Evolutionary conservation across 2,797 vertebrate species (phyloP).

Genomic region (Hapalemur alaotrensis): DNA sequence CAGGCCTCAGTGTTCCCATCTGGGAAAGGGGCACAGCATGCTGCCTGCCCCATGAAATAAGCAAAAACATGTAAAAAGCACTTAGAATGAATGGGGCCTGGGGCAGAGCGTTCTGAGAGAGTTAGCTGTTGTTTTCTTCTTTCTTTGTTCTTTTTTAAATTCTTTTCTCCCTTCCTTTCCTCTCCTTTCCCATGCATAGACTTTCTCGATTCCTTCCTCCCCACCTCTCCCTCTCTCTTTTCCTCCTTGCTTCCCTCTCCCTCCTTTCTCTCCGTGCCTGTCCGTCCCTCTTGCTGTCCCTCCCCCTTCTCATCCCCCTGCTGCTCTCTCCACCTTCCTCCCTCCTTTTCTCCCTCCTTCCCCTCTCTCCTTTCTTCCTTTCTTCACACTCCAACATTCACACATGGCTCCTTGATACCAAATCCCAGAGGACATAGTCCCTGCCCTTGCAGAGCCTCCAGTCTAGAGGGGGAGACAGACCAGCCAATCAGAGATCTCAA

Average conservation of each 20-base stretch:
- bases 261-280: neutral
- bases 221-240: rapidly evolving
- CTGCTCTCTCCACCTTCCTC: neutral
- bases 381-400: neutral
- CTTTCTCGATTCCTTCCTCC: neutral
- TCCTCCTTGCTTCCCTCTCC: no score
- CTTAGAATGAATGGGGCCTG: neutral
- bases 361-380: neutral
- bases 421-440: neutral
- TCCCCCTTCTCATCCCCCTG: no score
- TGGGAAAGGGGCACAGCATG: neutral
- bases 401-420: neutral
- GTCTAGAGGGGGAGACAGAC: neutral
- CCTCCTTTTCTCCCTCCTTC: neutral
- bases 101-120: no score
- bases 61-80: rapidly evolving
- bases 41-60: neutral
- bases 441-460: neutral
- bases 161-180: neutral
- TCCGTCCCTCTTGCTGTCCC: neutral
- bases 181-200: neutral
- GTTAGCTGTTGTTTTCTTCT: neutral
- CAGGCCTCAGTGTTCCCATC: neutral
- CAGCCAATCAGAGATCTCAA: neutral
- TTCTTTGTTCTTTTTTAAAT: neutral